Base-by-base conservation (phyloP, 2,797 vertebrate species). In the Percopsis omiscomaycus region DNA sequence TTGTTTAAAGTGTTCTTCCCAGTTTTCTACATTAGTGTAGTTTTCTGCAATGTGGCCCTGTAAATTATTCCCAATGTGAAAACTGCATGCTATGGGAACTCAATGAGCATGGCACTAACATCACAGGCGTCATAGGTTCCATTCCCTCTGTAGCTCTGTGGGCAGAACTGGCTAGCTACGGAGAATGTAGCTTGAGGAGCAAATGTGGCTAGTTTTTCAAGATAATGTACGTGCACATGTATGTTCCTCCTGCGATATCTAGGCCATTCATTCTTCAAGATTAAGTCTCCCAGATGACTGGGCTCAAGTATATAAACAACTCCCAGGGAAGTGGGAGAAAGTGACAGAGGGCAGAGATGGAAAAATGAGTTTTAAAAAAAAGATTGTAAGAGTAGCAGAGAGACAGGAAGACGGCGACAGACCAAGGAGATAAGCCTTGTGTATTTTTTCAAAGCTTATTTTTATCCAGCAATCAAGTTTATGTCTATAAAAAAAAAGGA, bases 401-500 rank as follows among this genome's bases (percentile, higher is more conserved):
- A 10, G 28, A 57, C 27, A 48, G 30, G 37, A 16, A 49, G 28
- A 13, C 3, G 12, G 47, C 42, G 55, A 13, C n/a, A 16, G 3
- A 12, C 37, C 56, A 30, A 45, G 30, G 51, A 5, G 47, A 13
- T 22, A 46, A 12, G n/a, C 45, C 13, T 22, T 61, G 55, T 49
- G 11, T 55, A 11, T 45, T 69, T 66, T 62, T 70, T 73, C 61
- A 72, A 54, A 71, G 69, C 66, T 59, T 65, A 81, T 78, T 83
- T 83, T 78, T 80, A 85, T 83, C 75, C 68, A 45, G 79, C 68
- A 74, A 84, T 87, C 82, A 76, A 49, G 64, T 61, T 53, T 32
- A 55, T 11, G 44, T 27, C 76, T 88, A 82, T 78, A 87, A 87
- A 87, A 78, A 86, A 78, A 75, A n/a, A 22, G 22, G 15, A 0